Evolutionary conservation across 2,113 vertebrate species (phyloP).

Genomic region (Erythrolamprus reginae): DNA sequence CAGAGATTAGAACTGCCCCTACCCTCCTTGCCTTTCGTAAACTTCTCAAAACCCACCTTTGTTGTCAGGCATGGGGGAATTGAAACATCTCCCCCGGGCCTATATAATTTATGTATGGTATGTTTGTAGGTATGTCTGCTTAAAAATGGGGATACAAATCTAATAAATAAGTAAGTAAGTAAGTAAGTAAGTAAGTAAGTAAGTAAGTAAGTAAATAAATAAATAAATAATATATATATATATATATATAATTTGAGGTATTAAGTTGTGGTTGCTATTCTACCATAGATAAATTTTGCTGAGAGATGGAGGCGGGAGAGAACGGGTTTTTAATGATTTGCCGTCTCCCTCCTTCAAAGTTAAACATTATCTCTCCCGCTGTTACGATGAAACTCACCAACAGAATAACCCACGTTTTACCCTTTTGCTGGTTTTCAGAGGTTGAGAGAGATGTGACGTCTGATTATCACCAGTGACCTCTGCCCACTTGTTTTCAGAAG

Average conservation of each 20-base stretch:
- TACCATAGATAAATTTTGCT: slow-evolving; percentile 28
- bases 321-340: slow-evolving; percentile 22
- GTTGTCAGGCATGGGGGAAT: too few species aligned
- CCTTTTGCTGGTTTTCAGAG: slow-evolving; percentile 56
- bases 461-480: slow-evolving; percentile 38
- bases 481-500: slow-evolving; percentile 32
- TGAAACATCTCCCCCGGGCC: too few species aligned
- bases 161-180: too few species aligned
- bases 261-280: slow-evolving; percentile 30
- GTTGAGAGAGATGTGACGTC: slow-evolving; percentile 39
- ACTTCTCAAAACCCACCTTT: too few species aligned
- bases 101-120: too few species aligned
- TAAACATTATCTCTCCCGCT: slow-evolving; percentile 44
- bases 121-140: too few species aligned
- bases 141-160: too few species aligned
- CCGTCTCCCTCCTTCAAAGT: not conserved
- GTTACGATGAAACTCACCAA: slow-evolving; percentile 47
- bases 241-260: slow-evolving; percentile 31
- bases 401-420: slow-evolving; percentile 7
- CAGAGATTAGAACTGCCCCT: too few species aligned
- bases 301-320: not conserved
- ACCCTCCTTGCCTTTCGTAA: too few species aligned
- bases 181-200: too few species aligned
- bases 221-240: too few species aligned
- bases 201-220: too few species aligned